Evolutionary conservation across 1,140 invertebrate species (phyloP), one percentile per base, ranked within the genome.

Genomic region (Eulimnadia texana): DNA sequence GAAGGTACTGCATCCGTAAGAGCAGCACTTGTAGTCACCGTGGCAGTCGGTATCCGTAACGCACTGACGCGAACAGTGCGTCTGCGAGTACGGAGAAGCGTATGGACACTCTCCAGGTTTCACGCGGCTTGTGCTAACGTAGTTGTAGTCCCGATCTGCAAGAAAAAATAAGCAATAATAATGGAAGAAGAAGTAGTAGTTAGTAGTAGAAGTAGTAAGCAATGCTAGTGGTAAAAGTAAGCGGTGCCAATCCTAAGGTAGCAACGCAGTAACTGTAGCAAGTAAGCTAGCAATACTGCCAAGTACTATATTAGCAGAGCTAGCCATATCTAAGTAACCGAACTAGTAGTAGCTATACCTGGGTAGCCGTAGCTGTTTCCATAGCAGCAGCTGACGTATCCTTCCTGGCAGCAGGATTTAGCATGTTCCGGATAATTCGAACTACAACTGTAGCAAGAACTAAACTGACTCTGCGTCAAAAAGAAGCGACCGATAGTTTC

Each of bases 401-500:
- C 55, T 20, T 58, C 23, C 28, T 25, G 28, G 42, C 55, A 58
- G 16, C 55, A 58, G 27, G 11, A 10, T 28, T 20, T 58, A 9
- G 55, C 55, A 23, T 58, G 55, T 11, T 58, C 27, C 27, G 25
- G 19, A 33, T 25, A 58, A 13, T 13, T 20, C 2, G 55, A 42
- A 19, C 27, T 58, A 16, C 55, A 58, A 3, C 27, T 16, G 19
- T 27, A 58, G 25, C 55, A 58, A 25, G 55, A 27, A 16, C 24
- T 28, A 25, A 58, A 58, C 20, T 58, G 55, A 16, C 55, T 58
- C 29, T 58, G 55, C 0, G 55, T 58, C 42, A 58, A 16, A 33
- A 58, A 58, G 23, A 58, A 58, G 9, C 55, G 28, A 13, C 55
- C 55, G 27, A 58, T 58, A n/a, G 27, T 58, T 58, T 58, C 55